Conservation (phyloP, 1,140 invertebrate genomes). For the Radopholus similis region DNA sequence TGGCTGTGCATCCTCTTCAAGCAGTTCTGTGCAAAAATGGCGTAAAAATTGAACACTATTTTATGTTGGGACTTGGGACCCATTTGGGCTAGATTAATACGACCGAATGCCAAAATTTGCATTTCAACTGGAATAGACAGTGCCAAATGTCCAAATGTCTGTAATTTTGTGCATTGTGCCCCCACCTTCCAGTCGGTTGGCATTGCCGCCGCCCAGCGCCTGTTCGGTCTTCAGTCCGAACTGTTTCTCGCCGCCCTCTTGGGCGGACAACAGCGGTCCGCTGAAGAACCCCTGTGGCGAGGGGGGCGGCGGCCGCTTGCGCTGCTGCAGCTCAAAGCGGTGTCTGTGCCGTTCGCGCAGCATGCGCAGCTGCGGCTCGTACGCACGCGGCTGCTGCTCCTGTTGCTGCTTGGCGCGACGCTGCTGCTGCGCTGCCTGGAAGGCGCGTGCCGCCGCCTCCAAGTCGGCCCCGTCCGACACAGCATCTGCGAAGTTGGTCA, state of each 20-base stretch:
- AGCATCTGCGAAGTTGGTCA: not conserved
- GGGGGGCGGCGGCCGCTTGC: not conserved
- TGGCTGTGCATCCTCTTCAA: not conserved
- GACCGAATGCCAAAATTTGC: too few species aligned
- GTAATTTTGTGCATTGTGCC: constrained; percentile 13
- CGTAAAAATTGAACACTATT: constrained; percentile 7
- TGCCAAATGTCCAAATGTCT: not conserved
- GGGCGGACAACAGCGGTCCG: not conserved
- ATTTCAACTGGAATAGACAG: too few species aligned
- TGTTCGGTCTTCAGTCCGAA: constrained; percentile 13
- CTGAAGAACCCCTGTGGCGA: too few species aligned
- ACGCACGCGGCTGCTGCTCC: constrained; percentile 7
- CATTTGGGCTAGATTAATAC: too few species aligned
- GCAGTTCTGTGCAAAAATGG: not conserved
- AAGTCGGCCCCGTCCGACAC: not conserved
- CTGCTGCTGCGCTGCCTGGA: not conserved
- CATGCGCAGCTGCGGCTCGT: not conserved
- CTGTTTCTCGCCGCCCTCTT: constrained; percentile 10
- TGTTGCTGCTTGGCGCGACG: not conserved
- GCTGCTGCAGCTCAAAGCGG: not conserved
- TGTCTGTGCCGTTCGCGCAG: constrained; percentile 1
- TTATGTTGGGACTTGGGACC: too few species aligned
- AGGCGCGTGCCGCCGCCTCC: not conserved
- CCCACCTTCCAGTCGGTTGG: constrained; percentile 15
- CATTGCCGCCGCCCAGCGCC: not conserved